Conservation (phyloP, 2,888 invertebrate species). For the Caenorhabditis drosophilae region DNA sequence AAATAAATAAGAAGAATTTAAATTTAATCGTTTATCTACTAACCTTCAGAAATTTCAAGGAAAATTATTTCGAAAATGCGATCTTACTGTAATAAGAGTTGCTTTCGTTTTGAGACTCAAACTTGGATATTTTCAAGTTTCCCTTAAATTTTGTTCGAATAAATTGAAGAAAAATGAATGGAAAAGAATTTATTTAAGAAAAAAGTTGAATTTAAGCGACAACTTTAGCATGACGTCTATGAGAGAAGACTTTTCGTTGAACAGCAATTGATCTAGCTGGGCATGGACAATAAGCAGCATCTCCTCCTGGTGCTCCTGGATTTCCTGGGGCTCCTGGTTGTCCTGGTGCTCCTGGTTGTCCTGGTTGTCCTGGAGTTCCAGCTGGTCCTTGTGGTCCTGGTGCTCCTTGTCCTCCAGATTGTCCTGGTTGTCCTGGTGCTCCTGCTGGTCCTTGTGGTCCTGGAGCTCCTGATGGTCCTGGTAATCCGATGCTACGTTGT, state of each 20-base stretch:
- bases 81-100: too few species aligned
- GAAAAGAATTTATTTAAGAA: not conserved
- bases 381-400: constrained; percentile 40
- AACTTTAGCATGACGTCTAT: constrained; percentile 27
- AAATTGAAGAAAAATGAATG: too few species aligned
- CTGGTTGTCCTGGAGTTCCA: constrained; percentile 35
- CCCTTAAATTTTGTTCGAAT: too few species aligned
- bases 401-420: constrained; percentile 21
- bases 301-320: constrained; percentile 36
- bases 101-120: too few species aligned
- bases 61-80: too few species aligned
- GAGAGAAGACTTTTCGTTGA: constrained; percentile 23
- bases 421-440: constrained; percentile 37
- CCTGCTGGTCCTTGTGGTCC: constrained; percentile 43
- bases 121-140: too few species aligned
- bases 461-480: constrained; percentile 40
- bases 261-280: constrained; percentile 24
- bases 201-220: constrained; percentile 9
- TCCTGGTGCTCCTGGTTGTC: constrained; percentile 28
- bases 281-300: constrained; percentile 38
- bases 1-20: too few species aligned
- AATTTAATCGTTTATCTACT: too few species aligned
- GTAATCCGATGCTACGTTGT: constrained; percentile 24
- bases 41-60: too few species aligned
- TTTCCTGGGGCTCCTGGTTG: constrained; percentile 13